These are phyloP conservation scores for Cosmia trapezina DNA, from an alignment of 2,888 invertebrate genomes.

Conservation along the genomic window DNA sequence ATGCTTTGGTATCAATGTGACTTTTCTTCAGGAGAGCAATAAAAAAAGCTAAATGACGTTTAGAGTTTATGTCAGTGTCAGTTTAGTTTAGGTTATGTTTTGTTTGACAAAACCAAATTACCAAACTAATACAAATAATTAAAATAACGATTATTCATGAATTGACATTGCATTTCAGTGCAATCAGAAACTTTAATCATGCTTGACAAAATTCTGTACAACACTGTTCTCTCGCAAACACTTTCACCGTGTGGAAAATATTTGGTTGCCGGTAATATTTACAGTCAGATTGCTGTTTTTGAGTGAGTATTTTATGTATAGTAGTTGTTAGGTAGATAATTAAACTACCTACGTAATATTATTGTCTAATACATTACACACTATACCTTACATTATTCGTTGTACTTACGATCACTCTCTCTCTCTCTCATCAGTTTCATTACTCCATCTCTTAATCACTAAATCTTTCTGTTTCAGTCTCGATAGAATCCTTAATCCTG, in stretches of 20 bases:
- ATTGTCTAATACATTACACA: background rate
- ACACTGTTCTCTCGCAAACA: constrained; percentile 95
- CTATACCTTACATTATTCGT: too few species aligned
- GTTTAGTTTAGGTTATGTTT: constrained; percentile 50
- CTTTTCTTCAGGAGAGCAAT: background rate
- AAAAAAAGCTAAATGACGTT: background rate
- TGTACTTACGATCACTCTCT: background rate
- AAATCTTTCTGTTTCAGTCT: constrained; percentile 85
- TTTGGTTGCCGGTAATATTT: constrained; percentile 95
- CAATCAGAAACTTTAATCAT: constrained; percentile 65
- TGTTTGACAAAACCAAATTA: constrained; percentile 36
- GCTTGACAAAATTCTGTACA: constrained; percentile 93
- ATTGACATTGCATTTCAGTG: background rate
- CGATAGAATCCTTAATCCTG: constrained; percentile 91
- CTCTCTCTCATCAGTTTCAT: background rate
- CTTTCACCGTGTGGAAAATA: constrained; percentile 96
- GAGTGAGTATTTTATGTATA: constrained; percentile 91
- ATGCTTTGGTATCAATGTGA: background rate
- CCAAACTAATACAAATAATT: background rate
- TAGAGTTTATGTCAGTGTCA: background rate
- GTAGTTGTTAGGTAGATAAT: background rate
- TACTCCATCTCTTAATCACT: background rate
- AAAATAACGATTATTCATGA: background rate
- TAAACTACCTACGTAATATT: background rate
- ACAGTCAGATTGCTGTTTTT: constrained; percentile 95